Evolutionary conservation across 1,140 invertebrate genomes (phyloP).

Genomic region (Leptinotarsa lineolata): DNA sequence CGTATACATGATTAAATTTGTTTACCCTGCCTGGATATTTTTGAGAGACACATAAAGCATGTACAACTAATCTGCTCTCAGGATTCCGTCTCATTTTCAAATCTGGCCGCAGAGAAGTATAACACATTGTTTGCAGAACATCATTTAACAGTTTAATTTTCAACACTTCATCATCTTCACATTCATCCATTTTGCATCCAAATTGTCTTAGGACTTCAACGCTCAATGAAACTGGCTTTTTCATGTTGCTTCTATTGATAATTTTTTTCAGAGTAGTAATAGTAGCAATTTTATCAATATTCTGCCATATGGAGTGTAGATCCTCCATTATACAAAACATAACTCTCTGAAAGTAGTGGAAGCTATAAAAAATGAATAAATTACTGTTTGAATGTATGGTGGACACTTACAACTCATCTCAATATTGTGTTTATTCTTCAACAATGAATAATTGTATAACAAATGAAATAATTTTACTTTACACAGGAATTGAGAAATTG

Average conservation of each 20-base stretch:
- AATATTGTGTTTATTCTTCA: neutral
- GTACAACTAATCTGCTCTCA: constrained; percentile 40
- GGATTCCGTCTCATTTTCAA: constrained; percentile 42
- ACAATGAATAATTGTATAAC: no score
- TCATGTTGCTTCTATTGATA: constrained; percentile 42
- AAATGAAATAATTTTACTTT: no score
- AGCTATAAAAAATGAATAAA: neutral
- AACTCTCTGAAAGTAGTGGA: constrained; percentile 31
- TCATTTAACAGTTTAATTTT: constrained; percentile 36
- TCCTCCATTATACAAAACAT: constrained; percentile 30
- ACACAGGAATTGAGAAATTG: no score
- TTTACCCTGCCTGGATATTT: constrained; percentile 36
- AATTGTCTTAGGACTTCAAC: constrained; percentile 28
- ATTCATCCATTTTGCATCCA: constrained; percentile 26
- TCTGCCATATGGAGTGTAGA: constrained; percentile 9
- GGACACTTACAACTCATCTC: neutral
- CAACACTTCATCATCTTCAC: constrained; percentile 26
- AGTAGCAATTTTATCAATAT: constrained; percentile 21
- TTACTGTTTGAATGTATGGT: neutral
- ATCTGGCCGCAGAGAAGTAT: constrained; percentile 25
- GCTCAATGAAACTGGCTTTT: constrained; percentile 35
- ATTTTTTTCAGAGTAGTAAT: constrained; percentile 33
- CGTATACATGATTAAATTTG: neutral
- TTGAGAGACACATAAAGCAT: constrained; percentile 40
- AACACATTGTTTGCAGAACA: constrained; percentile 27